Base-by-base conservation (phyloP, 2,888 invertebrate species). In the Drosophila austrosaltans region DNA sequence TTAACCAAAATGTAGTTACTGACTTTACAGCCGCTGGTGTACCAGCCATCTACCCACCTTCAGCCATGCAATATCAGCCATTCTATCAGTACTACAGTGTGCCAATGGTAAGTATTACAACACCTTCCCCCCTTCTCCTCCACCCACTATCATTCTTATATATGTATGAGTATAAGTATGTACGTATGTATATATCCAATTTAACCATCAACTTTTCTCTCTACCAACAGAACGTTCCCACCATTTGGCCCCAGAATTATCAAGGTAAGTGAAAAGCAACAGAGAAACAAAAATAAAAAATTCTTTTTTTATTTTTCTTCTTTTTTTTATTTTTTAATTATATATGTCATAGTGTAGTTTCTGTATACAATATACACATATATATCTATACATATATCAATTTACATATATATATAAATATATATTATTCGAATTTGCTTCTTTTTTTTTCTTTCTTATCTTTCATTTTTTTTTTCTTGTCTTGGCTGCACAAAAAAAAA, bases 71-170 rank as follows among this genome's bases (percentile, higher is more conserved):
- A 91, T 93, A 93, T 91, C 92, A 92, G 90, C 93, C 93, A 90
- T 93, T 93, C 85, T 93, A 93, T 91, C 93, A 93, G 85, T 93
- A 93, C 90, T 92, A 93, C 90, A 93, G 93, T 85, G 92, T 93
- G 91, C 93, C 93, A 92, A 93, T 93, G 93, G 93, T 93, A 78
- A 91, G 87, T 87, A 39, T 48, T 44, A 32, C n/a, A 16, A 54
- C 1, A 32, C 6, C 30, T 30, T 30, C 3, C 28, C 28, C 30
- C 30, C 30, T 30, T 1, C 16, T 16, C 16, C 16, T 16, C 16
- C 16, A 16, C 16, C 16, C 16, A 16, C 16, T 16, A 16, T 16
- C 16, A 16, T 30, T 6, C 4, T 1, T 30, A 30, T 30, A 30
- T 36, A 36, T 36, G 8, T 36, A 36, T 36, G 2, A 16, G 16